phyloP scores from a whole-genome alignment of 2,888 invertebrate genomes.

The Gnatocerus cornutus region DNA sequence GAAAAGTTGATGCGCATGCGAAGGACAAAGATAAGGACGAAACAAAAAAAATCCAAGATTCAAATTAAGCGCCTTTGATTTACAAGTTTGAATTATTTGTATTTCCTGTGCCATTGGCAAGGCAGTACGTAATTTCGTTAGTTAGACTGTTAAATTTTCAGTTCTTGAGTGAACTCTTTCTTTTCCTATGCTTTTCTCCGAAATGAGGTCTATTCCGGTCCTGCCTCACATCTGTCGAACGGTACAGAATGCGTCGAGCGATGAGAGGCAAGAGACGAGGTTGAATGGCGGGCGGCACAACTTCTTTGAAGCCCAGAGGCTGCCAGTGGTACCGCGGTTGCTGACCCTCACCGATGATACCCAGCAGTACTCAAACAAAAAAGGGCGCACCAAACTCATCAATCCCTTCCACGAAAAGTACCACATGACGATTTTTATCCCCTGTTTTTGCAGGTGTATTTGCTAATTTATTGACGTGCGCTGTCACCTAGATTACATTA shows the following conservation, averaged over 20 bases:
- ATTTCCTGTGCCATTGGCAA: too few species aligned
- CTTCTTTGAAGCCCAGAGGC: slow-evolving; percentile 64
- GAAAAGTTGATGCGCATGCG: slow-evolving; percentile 32
- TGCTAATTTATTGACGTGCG: slow-evolving; percentile 19
- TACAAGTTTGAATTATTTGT: too few species aligned
- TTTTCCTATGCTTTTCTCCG: too few species aligned
- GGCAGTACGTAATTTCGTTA: too few species aligned
- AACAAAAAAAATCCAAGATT: too few species aligned
- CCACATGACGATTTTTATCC: not conserved
- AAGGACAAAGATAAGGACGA: too few species aligned
- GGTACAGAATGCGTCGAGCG: slow-evolving; percentile 52
- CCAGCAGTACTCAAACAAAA: slow-evolving; percentile 40
- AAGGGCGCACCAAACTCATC: not conserved
- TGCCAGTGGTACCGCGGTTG: slow-evolving; percentile 63
- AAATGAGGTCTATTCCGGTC: not conserved
- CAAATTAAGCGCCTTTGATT: too few species aligned
- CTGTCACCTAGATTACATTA: slow-evolving; percentile 34
- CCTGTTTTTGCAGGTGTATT: slow-evolving; percentile 21
- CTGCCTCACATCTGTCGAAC: slow-evolving; percentile 44
- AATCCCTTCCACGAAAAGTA: too few species aligned
- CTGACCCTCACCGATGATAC: slow-evolving; percentile 58
- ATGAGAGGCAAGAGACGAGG: slow-evolving; percentile 52
- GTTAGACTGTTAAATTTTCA: too few species aligned
- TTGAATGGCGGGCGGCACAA: slow-evolving; percentile 63
- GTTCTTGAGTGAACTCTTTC: too few species aligned